Evolutionary conservation across 2,797 vertebrate species (phyloP).

Genomic region (Falco naumanni): DNA sequence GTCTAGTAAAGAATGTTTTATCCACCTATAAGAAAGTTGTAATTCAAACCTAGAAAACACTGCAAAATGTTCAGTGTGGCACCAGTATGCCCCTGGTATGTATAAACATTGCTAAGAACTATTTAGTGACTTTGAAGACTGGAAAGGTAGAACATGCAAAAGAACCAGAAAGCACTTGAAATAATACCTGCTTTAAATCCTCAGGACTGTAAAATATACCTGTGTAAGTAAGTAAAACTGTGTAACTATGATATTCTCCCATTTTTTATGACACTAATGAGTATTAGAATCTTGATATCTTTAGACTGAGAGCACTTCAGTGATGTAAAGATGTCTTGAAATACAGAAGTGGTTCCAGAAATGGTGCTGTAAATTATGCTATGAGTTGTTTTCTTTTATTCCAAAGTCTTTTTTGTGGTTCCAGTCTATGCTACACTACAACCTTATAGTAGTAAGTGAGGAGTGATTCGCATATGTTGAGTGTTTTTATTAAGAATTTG

Average conservation of each 20-base stretch:
- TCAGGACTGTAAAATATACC: neutral
- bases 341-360: neutral
- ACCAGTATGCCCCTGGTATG: neutral
- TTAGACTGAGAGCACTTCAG: neutral
- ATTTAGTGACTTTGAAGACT: neutral
- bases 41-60: neutral
- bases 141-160: neutral
- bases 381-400: neutral
- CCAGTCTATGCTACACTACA: neutral
- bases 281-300: neutral
- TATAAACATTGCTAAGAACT: neutral
- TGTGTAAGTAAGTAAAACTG: neutral
- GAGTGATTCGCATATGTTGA: neutral
- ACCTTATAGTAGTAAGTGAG: neutral
- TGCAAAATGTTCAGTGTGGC: neutral
- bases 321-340: neutral
- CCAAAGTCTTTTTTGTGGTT: neutral
- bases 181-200: neutral
- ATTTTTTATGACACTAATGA: neutral
- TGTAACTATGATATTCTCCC: neutral
- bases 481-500: conserved; percentile 25
- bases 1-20: neutral
- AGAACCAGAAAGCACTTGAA: neutral
- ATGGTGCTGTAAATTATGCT: neutral
- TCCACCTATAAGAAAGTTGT: neutral